These are phyloP conservation scores for Incurvaria masculella DNA, from an alignment of 2,888 invertebrate genomes.

Conservation along the genomic window DNA sequence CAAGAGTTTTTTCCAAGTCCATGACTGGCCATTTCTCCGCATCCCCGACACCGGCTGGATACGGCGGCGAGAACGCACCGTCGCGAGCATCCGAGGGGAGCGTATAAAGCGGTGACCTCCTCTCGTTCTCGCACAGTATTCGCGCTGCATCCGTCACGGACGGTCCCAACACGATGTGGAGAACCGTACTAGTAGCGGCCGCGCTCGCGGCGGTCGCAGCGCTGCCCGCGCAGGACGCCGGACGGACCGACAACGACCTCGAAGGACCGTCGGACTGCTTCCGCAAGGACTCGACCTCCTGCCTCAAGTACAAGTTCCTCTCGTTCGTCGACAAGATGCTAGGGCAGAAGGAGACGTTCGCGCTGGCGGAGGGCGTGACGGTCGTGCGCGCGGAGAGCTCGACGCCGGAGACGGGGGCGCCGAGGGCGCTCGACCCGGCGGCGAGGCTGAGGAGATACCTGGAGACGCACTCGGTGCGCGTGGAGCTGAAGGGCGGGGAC, in stretches of 20 bases:
- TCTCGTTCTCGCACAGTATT: constrained; percentile 35
- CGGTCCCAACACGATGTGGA: constrained; percentile 32
- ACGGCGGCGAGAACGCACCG: no score
- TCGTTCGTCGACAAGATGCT: constrained; percentile 83
- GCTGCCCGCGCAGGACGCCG: constrained; percentile 69
- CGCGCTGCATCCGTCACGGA: constrained; percentile 25
- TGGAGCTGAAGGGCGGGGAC: constrained; percentile 82
- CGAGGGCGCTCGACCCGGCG: constrained; percentile 68
- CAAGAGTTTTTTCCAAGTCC: not conserved
- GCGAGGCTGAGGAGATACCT: constrained; percentile 73
- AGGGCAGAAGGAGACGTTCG: constrained; percentile 75
- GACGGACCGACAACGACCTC: constrained; percentile 71
- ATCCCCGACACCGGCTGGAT: no score
- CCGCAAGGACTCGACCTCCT: constrained; percentile 78
- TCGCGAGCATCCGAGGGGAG: not conserved
- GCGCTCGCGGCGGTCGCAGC: constrained; percentile 55
- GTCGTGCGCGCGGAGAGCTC: constrained; percentile 72
- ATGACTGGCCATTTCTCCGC: not conserved
- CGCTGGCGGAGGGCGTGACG: constrained; percentile 78
- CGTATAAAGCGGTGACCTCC: constrained; percentile 2
- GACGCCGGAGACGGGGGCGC: constrained; percentile 72
- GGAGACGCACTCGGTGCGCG: constrained; percentile 76
- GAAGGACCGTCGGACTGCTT: constrained; percentile 78
- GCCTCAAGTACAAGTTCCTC: constrained; percentile 84
- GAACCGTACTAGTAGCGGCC: constrained; percentile 30